Conservation (phyloP, 2,888 invertebrate genomes). For the Ellobium chinense region DNA sequence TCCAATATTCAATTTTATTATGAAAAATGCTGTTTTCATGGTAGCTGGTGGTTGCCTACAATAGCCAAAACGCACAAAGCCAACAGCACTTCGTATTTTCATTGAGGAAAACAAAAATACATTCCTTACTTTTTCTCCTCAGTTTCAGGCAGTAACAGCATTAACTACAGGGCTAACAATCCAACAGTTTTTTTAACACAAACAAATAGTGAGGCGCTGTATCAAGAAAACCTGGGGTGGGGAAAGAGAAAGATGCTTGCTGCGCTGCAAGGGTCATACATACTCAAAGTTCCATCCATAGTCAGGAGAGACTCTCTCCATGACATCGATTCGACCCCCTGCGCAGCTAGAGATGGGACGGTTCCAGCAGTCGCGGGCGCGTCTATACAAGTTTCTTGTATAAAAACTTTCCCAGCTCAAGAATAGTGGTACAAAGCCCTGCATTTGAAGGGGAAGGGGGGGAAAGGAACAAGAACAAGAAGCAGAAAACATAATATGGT, state of each 20-base stretch:
- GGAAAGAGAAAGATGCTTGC: not conserved
- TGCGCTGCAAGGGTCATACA: constrained; percentile 47
- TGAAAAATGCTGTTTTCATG: too few species aligned
- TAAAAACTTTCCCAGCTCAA: constrained; percentile 83
- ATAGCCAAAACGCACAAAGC: too few species aligned
- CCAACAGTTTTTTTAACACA: too few species aligned
- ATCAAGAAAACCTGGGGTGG: constrained; percentile 4
- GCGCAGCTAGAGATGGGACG: constrained; percentile 96
- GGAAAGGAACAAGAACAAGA: constrained; percentile 29
- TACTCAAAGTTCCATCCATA: constrained; percentile 96
- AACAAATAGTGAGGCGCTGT: too few species aligned
- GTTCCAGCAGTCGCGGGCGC: constrained; percentile 97
- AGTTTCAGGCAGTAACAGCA: too few species aligned
- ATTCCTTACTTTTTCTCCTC: too few species aligned
- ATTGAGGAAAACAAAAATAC: too few species aligned
- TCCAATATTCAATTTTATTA: too few species aligned
- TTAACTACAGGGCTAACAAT: not conserved
- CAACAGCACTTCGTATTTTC: too few species aligned
- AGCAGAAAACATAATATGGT: constrained; percentile 5
- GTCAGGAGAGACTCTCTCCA: constrained; percentile 91
- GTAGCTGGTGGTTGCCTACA: too few species aligned
- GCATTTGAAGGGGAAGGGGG: constrained; percentile 18
- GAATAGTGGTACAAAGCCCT: constrained; percentile 80
- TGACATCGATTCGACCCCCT: constrained; percentile 90
- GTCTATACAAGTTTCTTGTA: constrained; percentile 93